Base-by-base conservation (phyloP, 2,797 vertebrate genomes). In the Cheirogaleus major region DNA sequence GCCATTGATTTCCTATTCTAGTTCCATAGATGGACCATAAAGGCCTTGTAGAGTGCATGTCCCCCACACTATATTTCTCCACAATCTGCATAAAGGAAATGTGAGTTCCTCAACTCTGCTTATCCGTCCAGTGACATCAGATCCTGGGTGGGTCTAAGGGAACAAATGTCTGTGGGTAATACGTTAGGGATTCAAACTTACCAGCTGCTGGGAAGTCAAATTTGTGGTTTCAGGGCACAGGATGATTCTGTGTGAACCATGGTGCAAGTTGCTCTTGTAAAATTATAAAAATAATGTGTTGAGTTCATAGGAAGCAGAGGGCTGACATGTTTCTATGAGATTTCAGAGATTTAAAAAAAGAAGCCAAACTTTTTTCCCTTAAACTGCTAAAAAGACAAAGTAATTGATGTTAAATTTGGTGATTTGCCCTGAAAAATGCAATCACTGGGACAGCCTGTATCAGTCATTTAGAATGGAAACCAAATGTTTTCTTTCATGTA, bases 401-500 rank as follows among this genome's bases (percentile, higher is more conserved):
- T 97, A 98, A 98, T 96, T 97, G 97, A 98, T 97, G 98, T 91
- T 97, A 96, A 85, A 96, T 98, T 98, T 97, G 98, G 97, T 97
- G 97, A 98, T 96, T 93, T 96, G 94, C 97, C 96, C 98, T 97
- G 97, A 98, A 98, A 98, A 98, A 98, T 88, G 96, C 94, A 97
- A 98, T 98, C 95, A 96, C 59, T 95, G 97, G 96, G 97, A 97
- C 96, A 98, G 98, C 97, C 98, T 98, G 98, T 98, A 98, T 98
- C 98, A 97, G 98, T 98, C 95, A 38, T 98, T 98, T 97, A 98
- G 96, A 98, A 98, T 98, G 97, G 97, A 97, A 98, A 98, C 98
- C 98, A 98, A 99, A 98, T 98, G 98, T 98, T 98, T 98, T 97
- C 95, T 96, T 97, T 97, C 83, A 93, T 97, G 97, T 97, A 98